These are phyloP conservation scores for Chrysolina oricalcia DNA, from an alignment of 2,888 invertebrate genomes.

Conservation along the genomic window DNA sequence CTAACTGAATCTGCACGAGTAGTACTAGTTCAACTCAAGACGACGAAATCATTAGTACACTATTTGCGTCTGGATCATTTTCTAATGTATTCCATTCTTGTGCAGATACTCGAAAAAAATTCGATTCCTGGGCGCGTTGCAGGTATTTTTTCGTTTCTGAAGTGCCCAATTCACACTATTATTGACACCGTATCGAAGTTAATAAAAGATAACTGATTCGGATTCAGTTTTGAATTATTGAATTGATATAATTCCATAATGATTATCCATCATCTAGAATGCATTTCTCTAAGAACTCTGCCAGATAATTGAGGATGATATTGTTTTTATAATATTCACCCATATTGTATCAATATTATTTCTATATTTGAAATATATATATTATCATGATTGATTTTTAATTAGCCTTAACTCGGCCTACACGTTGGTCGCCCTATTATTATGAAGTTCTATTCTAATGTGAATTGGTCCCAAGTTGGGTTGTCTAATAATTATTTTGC, in stretches of 20 bases:
- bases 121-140: slow-evolving; percentile 39
- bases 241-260: neutral
- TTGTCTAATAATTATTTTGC: too few species aligned
- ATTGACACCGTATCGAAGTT: slow-evolving; percentile 62
- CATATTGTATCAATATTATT: too few species aligned
- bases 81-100: slow-evolving; percentile 1
- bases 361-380: too few species aligned
- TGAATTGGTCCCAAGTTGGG: too few species aligned
- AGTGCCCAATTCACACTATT: slow-evolving; percentile 62
- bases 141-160: slow-evolving; percentile 44
- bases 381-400: too few species aligned
- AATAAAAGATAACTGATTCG: slow-evolving; percentile 64
- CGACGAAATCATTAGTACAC: neutral
- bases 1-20: neutral
- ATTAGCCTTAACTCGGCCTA: too few species aligned
- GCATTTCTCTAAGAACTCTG: too few species aligned
- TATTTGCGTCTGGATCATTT: slow-evolving; percentile 7
- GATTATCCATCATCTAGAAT: neutral
- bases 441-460: too few species aligned
- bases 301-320: too few species aligned
- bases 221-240: slow-evolving; percentile 58
- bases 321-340: too few species aligned
- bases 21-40: neutral
- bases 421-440: too few species aligned
- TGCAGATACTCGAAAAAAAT: neutral